Evolutionary conservation across 2,888 invertebrate genomes (phyloP).

Genomic region (Aphodius granarius): DNA sequence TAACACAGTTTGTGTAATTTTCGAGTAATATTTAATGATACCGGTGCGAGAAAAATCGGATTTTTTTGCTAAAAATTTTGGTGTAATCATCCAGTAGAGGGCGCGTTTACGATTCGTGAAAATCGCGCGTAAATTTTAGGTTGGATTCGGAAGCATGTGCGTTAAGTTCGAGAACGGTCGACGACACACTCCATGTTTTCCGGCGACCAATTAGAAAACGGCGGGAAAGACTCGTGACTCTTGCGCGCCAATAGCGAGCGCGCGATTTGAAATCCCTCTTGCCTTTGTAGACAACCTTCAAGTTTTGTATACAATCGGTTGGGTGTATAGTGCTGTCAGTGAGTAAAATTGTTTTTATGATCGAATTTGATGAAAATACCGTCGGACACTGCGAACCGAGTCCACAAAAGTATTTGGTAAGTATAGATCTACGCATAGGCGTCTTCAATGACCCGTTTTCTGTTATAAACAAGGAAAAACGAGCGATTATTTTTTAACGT

Average conservation of each 20-base stretch:
- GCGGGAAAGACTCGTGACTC: slow-evolving; percentile 53
- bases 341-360: slow-evolving; percentile 57
- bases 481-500: slow-evolving; percentile 29
- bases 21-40: slow-evolving; percentile 25
- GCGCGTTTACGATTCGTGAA: slow-evolving; percentile 37
- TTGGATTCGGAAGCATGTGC: slow-evolving; percentile 44
- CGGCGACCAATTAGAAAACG: slow-evolving; percentile 46
- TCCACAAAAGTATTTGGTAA: slow-evolving; percentile 69
- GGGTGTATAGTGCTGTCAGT: slow-evolving; percentile 54
- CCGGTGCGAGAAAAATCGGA: slow-evolving; percentile 34
- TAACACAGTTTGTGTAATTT: slow-evolving; percentile 20
- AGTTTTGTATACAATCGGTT: slow-evolving; percentile 55
- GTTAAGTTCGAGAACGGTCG: slow-evolving; percentile 31
- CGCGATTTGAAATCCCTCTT: slow-evolving; percentile 55
- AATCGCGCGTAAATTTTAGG: slow-evolving; percentile 40
- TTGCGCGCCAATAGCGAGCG: slow-evolving; percentile 46
- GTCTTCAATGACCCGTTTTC: slow-evolving; percentile 44
- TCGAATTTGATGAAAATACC: slow-evolving; percentile 71
- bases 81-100: slow-evolving; percentile 11
- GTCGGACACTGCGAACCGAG: slow-evolving; percentile 68
- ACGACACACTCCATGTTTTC: slow-evolving; percentile 29
- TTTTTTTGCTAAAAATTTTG: slow-evolving; percentile 37
- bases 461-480: slow-evolving; percentile 42
- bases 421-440: slow-evolving; percentile 49
- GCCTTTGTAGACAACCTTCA: slow-evolving; percentile 49